A percentile compares a stretch with the other conserved stretches of the same genome.
These are phyloP conservation scores for Malthinus flaveolus DNA, from an alignment of 2,888 invertebrate genomes.

Conservation along the genomic window DNA sequence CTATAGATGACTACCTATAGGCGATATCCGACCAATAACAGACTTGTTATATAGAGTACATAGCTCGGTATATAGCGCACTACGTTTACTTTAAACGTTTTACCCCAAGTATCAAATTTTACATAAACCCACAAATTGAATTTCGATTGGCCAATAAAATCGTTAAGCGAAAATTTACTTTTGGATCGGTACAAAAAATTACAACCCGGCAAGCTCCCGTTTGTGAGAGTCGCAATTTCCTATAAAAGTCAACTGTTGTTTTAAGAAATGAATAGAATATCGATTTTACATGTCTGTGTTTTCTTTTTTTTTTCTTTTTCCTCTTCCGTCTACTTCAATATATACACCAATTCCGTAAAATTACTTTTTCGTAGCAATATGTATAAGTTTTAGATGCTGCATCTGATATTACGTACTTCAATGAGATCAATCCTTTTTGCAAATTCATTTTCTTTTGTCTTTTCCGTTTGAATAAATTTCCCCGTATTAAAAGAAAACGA, in stretches of 20 bases:
- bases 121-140: slow-evolving; percentile 14
- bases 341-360: slow-evolving; percentile 22
- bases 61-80: slow-evolving; percentile 23
- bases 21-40: slow-evolving; percentile 53
- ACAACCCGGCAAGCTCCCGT: not conserved
- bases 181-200: slow-evolving; percentile 5
- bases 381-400: slow-evolving; percentile 16
- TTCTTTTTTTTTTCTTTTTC: slow-evolving; percentile 26
- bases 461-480: slow-evolving; percentile 2
- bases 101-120: slow-evolving; percentile 15
- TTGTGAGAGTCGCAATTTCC: no score
- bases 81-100: slow-evolving; percentile 25
- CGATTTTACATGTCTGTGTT: slow-evolving; percentile 34
- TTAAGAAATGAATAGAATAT: slow-evolving; percentile 28
- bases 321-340: slow-evolving; percentile 26
- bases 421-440: slow-evolving; percentile 19
- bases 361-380: slow-evolving; percentile 16
- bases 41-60: slow-evolving; percentile 31
- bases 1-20: slow-evolving; percentile 58
- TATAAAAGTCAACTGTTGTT: slow-evolving; percentile 15
- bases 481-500: slow-evolving; percentile 2
- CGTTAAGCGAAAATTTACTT: slow-evolving; percentile 15
- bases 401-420: slow-evolving; percentile 18
- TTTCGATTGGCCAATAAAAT: slow-evolving; percentile 21
- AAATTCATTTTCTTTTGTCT: slow-evolving; percentile 7